A percentile compares a stretch with the other conserved stretches of the same genome.
phyloP scores from a whole-genome alignment of 2,888 invertebrate genomes.

The Calliopum simillimum region DNA sequence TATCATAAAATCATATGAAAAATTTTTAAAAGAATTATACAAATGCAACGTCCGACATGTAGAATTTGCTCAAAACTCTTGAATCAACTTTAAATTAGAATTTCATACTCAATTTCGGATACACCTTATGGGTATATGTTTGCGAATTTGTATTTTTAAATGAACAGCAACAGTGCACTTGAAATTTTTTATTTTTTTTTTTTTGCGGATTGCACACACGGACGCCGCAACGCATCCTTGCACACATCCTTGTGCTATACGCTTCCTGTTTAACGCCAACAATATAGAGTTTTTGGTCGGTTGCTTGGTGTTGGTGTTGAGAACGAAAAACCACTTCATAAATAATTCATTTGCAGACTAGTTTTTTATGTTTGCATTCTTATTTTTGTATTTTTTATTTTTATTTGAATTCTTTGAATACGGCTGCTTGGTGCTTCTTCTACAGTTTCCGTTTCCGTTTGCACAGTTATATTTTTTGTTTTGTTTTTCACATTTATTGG shows the following conservation, averaged over 20 bases:
- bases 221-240: not conserved
- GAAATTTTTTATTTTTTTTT: too few species aligned
- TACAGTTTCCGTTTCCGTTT: too few species aligned
- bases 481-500: too few species aligned
- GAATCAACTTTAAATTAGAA: too few species aligned
- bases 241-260: not conserved
- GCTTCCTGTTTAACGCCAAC: not conserved
- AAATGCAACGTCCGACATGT: too few species aligned
- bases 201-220: not conserved
- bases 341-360: constrained; percentile 32
- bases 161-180: constrained; percentile 8
- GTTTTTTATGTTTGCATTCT: not conserved
- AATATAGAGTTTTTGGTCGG: not conserved
- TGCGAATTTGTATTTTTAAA: not conserved
- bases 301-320: constrained; percentile 20
- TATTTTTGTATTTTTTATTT: not conserved
- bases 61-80: too few species aligned
- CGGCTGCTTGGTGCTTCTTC: not conserved
- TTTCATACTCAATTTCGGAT: too few species aligned
- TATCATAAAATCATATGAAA: too few species aligned
- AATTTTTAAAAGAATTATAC: too few species aligned
- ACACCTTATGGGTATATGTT: not conserved
- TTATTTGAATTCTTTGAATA: not conserved
- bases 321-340: constrained; percentile 36
- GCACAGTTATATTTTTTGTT: too few species aligned